A percentile compares a stretch with the other conserved stretches of the same genome.
phyloP scores from a whole-genome alignment of 2,888 invertebrate genomes.

The Biston betularia region DNA sequence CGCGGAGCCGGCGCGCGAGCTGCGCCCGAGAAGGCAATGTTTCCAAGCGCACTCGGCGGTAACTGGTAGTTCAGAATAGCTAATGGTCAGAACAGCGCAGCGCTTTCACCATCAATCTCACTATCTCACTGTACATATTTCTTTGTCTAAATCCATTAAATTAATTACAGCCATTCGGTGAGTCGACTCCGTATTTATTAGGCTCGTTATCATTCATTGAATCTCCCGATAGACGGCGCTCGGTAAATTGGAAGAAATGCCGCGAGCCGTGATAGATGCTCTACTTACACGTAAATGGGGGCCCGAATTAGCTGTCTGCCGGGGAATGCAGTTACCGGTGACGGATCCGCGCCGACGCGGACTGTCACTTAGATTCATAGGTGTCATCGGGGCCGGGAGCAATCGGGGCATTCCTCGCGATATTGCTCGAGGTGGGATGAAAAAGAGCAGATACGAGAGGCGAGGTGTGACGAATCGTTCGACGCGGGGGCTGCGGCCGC shows the following conservation, averaged over 20 bases:
- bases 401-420: constrained; percentile 77
- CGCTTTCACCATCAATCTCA: constrained; percentile 75
- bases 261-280: constrained; percentile 77
- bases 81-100: constrained; percentile 75
- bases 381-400: constrained; percentile 75
- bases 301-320: constrained; percentile 80
- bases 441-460: constrained; percentile 52
- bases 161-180: constrained; percentile 83
- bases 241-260: constrained; percentile 76
- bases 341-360: constrained; percentile 66
- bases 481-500: constrained; percentile 25
- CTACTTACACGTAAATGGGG: constrained; percentile 81
- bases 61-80: constrained; percentile 41
- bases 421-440: constrained; percentile 67
- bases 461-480: constrained; percentile 47
- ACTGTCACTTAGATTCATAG: constrained; percentile 75
- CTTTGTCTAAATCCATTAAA: constrained; percentile 86
- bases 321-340: constrained; percentile 81
- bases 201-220: constrained; percentile 85
- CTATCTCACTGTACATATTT: constrained; percentile 85
- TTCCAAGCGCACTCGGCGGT: neutral
- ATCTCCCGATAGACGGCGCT: constrained; percentile 79
- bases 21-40: too few relatives aligned
- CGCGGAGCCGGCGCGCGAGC: too few relatives aligned
- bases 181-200: constrained; percentile 84